Percentiles rank a stretch among this genome's conserved stretches.
Evolutionary conservation across 2,888 invertebrate genomes (phyloP).

Genomic region (Brachynemurus nebulosus): DNA sequence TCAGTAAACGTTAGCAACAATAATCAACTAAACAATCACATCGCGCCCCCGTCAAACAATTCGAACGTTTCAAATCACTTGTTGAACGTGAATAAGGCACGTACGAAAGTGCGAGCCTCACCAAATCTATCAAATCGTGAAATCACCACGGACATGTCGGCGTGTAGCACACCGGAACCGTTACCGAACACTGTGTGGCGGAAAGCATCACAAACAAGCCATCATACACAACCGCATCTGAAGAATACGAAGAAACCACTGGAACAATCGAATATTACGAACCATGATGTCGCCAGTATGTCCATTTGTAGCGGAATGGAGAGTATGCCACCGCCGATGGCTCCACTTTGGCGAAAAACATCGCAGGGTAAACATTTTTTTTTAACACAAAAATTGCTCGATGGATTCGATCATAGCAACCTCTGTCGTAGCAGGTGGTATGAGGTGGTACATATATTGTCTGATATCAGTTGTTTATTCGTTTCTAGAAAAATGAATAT

Average conservation of each 20-base stretch:
- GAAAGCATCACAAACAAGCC: background rate
- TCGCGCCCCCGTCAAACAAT: background rate
- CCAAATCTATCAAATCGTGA: background rate
- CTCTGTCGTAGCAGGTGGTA: too few relatives aligned
- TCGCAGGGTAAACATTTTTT: slow-evolving; percentile 3
- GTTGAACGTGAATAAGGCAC: too few relatives aligned
- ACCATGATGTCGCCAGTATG: slow-evolving; percentile 1
- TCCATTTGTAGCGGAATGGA: slow-evolving; percentile 3
- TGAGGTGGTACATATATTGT: background rate
- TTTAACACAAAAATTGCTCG: too few relatives aligned
- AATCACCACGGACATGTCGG: background rate
- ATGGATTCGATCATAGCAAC: too few relatives aligned
- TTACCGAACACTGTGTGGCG: background rate
- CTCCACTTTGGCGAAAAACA: slow-evolving; percentile 4
- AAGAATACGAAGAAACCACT: background rate
- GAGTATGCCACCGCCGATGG: background rate
- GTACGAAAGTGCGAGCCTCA: too few relatives aligned
- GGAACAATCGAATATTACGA: background rate
- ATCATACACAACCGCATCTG: slow-evolving; percentile 1
- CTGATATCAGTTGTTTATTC: too few relatives aligned
- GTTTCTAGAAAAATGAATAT: too few relatives aligned
- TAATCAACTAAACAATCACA: background rate
- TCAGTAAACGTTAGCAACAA: background rate
- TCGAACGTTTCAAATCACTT: too few relatives aligned
- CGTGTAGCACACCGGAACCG: slow-evolving; percentile 2